These are phyloP conservation scores for Macroteleia sp. DNA, from an alignment of 2,888 invertebrate genomes.

Conservation along the genomic window DNA sequence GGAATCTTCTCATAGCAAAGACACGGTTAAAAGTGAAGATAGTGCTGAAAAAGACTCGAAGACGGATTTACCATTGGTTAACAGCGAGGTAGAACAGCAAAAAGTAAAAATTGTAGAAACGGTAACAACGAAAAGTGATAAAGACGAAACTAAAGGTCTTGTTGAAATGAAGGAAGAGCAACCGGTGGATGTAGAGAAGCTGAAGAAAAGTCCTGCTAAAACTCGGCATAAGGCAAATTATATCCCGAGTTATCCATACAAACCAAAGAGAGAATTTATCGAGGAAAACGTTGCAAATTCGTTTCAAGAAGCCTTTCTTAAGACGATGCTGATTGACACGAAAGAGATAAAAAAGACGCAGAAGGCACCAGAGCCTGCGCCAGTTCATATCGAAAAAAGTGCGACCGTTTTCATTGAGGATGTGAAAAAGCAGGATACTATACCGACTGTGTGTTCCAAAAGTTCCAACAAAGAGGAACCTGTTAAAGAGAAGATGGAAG, in stretches of 20 bases:
- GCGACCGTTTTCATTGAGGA: background rate
- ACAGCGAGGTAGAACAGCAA: too few relatives aligned
- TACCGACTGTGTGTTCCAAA: too few relatives aligned
- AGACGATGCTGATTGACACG: constrained; percentile 76
- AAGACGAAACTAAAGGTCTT: too few relatives aligned
- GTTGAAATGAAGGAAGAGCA: constrained; percentile 2
- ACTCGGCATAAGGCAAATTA: constrained; percentile 71
- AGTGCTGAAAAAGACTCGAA: too few relatives aligned
- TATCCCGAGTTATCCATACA: constrained; percentile 69
- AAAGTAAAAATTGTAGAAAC: too few relatives aligned
- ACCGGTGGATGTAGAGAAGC: constrained; percentile 8
- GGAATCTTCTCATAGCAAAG: too few relatives aligned
- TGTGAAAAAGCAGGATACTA: too few relatives aligned
- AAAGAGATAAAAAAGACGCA: constrained; percentile 30
- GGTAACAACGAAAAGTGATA: too few relatives aligned
- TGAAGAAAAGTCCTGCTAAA: constrained; percentile 45
- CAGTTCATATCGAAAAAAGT: constrained; percentile 11
- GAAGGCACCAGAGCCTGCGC: background rate
- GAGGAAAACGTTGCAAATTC: constrained; percentile 74
- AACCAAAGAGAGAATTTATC: constrained; percentile 69
- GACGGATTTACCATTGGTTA: too few relatives aligned
- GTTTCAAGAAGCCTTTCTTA: constrained; percentile 77
- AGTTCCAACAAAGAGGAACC: too few relatives aligned
- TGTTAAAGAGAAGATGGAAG: background rate
- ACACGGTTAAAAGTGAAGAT: too few relatives aligned